A percentile compares a stretch with the other conserved stretches of the same genome.
phyloP scores from a whole-genome alignment of 1,140 invertebrate genomes.

The Lucilia cuprina region DNA sequence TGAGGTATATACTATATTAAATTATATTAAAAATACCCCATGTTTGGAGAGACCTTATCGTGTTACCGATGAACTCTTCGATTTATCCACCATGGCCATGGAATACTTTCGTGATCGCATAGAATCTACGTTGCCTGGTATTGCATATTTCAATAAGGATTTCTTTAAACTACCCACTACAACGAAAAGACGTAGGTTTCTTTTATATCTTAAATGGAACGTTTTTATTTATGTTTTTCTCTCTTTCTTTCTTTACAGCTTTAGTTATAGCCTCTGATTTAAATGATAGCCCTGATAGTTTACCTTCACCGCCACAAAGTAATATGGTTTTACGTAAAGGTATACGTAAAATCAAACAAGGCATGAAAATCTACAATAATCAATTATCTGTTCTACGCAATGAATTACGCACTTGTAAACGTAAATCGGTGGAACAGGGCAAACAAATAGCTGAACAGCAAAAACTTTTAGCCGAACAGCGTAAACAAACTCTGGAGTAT shows the following conservation, averaged over 20 bases:
- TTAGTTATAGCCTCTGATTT: constrained; percentile 54
- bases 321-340: constrained; percentile 85
- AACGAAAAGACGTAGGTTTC: constrained; percentile 54
- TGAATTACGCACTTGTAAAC: constrained; percentile 78
- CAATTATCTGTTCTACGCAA: constrained; percentile 77
- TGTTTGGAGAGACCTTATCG: constrained; percentile 83
- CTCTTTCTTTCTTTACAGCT: constrained; percentile 41
- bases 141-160: constrained; percentile 84
- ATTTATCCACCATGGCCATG: constrained; percentile 91
- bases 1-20: constrained; percentile 82
- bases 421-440: constrained; percentile 81
- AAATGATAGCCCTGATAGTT: constrained; percentile 66
- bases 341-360: constrained; percentile 85
- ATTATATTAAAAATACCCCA: constrained; percentile 82
- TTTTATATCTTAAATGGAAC: neutral
- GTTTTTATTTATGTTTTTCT: neutral
- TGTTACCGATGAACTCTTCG: constrained; percentile 90
- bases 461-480: constrained; percentile 76
- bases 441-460: constrained; percentile 85
- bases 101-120: constrained; percentile 92
- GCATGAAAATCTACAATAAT: constrained; percentile 86
- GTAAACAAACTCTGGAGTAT: constrained; percentile 80
- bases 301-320: constrained; percentile 74
- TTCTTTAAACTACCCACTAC: constrained; percentile 65
- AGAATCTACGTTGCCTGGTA: constrained; percentile 84